Base-by-base conservation (phyloP, 2,113 vertebrate species). In the Gorilla gorilla region DNA sequence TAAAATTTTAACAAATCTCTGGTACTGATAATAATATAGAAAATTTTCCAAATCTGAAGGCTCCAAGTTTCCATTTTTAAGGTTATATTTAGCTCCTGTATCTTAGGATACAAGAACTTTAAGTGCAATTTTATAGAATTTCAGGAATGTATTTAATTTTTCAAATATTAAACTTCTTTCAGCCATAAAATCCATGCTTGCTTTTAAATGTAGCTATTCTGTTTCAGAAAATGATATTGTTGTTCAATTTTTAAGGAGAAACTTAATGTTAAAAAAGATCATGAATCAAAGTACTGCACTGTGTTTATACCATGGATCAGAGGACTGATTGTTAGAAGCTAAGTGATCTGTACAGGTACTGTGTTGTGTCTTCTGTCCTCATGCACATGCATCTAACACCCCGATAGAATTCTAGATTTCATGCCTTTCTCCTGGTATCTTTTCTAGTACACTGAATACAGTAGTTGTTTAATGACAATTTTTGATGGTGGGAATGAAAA, bases 31-130 rank as follows among this genome's bases (percentile, higher is more conserved):
- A 75, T 73, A 45, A 90, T 52, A 90, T 81, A n/a, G 14, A 50
- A 14, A 79, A 22, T 80, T 78, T 72, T 61, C 8, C 25, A 86
- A 32, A 66, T 66, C 80, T 50, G 1, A 81, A n/a, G 61, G 20
- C 35, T 86, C 2, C 3, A 38, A 59, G 4, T 66, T 83, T 90
- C n/a, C 22, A 73, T 87, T 97, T 89, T 38, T 86, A 86, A 97
- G 11, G 1, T 59, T 94, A n/a, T 40, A 76, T 73, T 75, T 84
- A 68, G 9, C 11, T 83, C 16, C 57, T 50, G 2, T 45, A 45
- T 7, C 16, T 88, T 5, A 57, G 23, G 45, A n/a, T 90, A 72
- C 80, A 55, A 57, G 86, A 90, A 57, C 1, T 16, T 80, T 68
- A 90, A 76, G 30, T 81, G 17, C 32, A 78, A 23, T 59, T 95